Evolutionary conservation across 2,888 invertebrate species (phyloP).

Genomic region (Erebia epiphron): DNA sequence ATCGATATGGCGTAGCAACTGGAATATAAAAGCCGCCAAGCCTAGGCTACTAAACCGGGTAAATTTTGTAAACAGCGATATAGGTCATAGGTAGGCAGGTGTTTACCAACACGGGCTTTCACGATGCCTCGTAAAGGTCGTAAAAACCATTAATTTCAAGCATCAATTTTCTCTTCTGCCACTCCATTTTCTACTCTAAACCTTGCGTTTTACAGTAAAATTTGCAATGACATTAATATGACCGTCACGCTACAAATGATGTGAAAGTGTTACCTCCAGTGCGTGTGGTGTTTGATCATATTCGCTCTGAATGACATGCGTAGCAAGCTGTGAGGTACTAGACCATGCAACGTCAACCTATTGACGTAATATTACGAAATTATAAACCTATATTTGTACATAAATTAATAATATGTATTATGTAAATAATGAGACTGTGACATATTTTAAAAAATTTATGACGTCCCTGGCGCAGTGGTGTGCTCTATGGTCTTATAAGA

Average conservation of each 20-base stretch:
- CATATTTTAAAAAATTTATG: too few relatives aligned
- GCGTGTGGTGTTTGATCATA: slow-evolving; percentile 31
- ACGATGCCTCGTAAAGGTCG: slow-evolving; percentile 3
- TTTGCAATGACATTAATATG: slow-evolving; percentile 41
- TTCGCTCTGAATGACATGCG: slow-evolving; percentile 36
- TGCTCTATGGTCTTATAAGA: too few relatives aligned
- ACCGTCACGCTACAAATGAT: slow-evolving; percentile 64
- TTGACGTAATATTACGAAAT: slow-evolving; percentile 42
- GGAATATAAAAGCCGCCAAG: not conserved
- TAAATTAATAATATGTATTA: too few relatives aligned
- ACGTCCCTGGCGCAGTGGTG: too few relatives aligned
- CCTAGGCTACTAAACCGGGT: not conserved
- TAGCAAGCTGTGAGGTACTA: slow-evolving; percentile 19
- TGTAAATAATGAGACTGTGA: not conserved
- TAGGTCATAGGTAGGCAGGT: slow-evolving; percentile 15
- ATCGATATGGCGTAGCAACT: not conserved
- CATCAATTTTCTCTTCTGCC: not conserved
- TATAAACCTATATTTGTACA: not conserved
- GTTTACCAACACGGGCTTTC: slow-evolving; percentile 11
- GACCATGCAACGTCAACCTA: slow-evolving; percentile 22
- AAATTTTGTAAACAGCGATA: not conserved
- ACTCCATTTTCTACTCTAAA: slow-evolving; percentile 13
- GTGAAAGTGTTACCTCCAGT: slow-evolving; percentile 59
- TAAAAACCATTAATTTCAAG: slow-evolving; percentile 6
- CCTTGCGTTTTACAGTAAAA: not conserved